These are phyloP conservation scores for Bombus vancouverensis DNA, from an alignment of 1,140 invertebrate genomes.

Conservation along the genomic window DNA sequence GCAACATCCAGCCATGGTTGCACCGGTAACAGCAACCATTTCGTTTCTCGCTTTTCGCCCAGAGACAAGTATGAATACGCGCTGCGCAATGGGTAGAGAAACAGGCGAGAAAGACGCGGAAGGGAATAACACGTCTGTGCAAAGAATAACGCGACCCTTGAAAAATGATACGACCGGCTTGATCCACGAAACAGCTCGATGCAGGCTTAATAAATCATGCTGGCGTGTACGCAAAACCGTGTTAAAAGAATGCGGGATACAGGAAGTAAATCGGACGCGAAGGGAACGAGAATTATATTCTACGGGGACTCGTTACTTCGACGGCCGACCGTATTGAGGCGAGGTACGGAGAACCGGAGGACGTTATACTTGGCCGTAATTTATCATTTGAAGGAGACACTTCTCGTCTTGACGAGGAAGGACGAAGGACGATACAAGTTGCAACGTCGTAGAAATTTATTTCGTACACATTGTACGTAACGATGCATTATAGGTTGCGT, in stretches of 20 bases:
- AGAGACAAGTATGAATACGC: neutral
- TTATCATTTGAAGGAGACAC: neutral
- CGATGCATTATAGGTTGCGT: too few species aligned
- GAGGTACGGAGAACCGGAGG: neutral
- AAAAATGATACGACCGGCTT: constrained; percentile 15
- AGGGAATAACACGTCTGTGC: too few species aligned
- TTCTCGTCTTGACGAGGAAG: too few species aligned
- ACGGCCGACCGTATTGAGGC: neutral
- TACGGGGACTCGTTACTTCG: constrained; percentile 15
- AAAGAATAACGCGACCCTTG: neutral
- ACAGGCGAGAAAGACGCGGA: neutral
- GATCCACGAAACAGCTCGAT: constrained; percentile 3
- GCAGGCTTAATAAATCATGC: constrained; percentile 29
- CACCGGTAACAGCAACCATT: neutral
- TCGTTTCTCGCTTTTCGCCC: neutral
- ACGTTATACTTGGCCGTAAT: neutral
- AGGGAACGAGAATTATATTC: constrained; percentile 2
- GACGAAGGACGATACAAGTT: neutral
- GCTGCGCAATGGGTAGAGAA: neutral
- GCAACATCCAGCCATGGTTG: neutral
- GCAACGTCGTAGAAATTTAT: neutral
- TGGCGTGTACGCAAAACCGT: neutral
- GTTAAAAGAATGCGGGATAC: neutral
- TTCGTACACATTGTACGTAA: neutral
- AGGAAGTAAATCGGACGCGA: neutral